Evolutionary conservation across 2,113 vertebrate species (phyloP).

Genomic region (Murina feae): DNA sequence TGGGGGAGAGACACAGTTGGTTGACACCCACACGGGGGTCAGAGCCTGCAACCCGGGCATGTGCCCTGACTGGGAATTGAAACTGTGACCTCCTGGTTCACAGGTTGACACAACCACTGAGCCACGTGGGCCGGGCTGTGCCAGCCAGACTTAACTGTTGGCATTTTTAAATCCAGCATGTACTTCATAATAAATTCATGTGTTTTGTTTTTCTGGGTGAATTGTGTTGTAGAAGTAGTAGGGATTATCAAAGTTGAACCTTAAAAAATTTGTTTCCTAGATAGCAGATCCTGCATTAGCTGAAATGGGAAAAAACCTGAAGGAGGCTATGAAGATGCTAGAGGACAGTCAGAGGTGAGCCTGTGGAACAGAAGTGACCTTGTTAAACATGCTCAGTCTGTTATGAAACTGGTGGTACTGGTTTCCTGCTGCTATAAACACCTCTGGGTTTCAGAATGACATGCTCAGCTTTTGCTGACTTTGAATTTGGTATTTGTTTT

Average conservation of each 20-base stretch:
- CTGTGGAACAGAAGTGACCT: neutral
- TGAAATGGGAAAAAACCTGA: constrained; percentile 94
- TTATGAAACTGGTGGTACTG: neutral
- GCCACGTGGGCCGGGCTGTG: no score
- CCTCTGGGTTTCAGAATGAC: neutral
- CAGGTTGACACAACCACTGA: no score
- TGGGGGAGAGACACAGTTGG: no score
- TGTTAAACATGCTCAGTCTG: neutral
- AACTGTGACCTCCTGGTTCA: no score
- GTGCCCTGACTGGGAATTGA: no score
- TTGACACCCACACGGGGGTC: no score
- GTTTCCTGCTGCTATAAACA: neutral
- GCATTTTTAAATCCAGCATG: neutral
- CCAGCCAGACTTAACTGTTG: neutral
- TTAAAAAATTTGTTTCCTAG: constrained; percentile 44
- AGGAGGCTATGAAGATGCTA: constrained; percentile 93
- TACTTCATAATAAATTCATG: neutral
- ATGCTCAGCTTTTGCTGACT: neutral
- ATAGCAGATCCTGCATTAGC: constrained; percentile 90
- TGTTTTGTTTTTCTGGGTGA: constrained; percentile 39
- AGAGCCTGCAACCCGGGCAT: no score
- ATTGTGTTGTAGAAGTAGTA: neutral
- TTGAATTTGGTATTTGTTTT: constrained; percentile 20
- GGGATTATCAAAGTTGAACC: neutral
- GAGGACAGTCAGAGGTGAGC: constrained; percentile 87